phyloP scores from a whole-genome alignment of 2,888 invertebrate species.

The Cataglyphis rosenhaueri region DNA sequence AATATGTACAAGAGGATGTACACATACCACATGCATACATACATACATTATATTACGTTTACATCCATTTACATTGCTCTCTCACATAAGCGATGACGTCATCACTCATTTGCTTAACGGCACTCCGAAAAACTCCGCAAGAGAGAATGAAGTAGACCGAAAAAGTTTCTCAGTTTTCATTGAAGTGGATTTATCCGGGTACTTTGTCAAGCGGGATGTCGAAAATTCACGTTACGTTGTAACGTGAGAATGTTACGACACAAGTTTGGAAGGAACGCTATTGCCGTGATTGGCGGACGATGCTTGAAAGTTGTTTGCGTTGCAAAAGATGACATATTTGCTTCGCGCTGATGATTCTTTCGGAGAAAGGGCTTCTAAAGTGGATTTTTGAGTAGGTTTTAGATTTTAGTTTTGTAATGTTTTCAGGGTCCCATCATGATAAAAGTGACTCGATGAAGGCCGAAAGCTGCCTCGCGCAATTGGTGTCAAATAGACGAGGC shows the following conservation, averaged over 20 bases:
- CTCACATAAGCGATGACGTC: slow-evolving; percentile 20
- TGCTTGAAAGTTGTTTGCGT: not conserved
- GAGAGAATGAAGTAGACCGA: slow-evolving; percentile 10
- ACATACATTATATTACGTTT: not conserved
- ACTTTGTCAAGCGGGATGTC: not conserved
- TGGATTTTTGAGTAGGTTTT: not conserved
- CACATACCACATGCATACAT: not conserved
- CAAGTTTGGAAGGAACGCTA: not conserved
- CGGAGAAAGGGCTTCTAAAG: not conserved
- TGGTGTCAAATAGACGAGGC: slow-evolving; percentile 39
- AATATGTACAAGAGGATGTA: not conserved
- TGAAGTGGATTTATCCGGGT: not conserved
- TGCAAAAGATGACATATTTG: not conserved
- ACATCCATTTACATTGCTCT: slow-evolving; percentile 14
- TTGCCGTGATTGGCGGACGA: not conserved
- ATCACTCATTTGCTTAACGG: slow-evolving; percentile 27
- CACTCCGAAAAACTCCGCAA: slow-evolving; percentile 5
- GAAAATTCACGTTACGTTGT: not conserved
- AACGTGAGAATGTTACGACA: not conserved
- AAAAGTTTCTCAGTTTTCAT: not conserved
- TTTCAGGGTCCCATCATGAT: not conserved
- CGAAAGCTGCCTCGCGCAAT: slow-evolving; percentile 23
- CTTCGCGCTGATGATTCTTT: not conserved
- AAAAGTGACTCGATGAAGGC: slow-evolving; percentile 25
- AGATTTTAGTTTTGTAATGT: slow-evolving; percentile 2